Percentiles rank a stretch among this genome's conserved stretches.
These are phyloP conservation scores for Caenorhabditis sp. DNA, from an alignment of 2,888 invertebrate species.

Conservation along the genomic window DNA sequence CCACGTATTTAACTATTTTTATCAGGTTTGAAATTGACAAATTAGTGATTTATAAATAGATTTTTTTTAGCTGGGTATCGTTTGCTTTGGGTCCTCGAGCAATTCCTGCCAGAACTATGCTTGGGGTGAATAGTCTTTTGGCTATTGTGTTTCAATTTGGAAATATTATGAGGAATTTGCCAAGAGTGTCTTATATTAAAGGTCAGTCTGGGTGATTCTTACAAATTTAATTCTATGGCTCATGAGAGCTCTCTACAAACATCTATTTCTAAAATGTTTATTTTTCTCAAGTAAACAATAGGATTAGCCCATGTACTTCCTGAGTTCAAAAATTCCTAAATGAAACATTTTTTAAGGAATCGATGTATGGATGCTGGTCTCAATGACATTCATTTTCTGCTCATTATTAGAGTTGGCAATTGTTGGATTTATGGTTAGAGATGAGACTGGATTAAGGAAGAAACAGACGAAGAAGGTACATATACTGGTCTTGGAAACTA, in stretches of 20 bases:
- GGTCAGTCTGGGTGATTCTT: conserved; percentile 43
- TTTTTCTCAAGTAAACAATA: too few relatives aligned
- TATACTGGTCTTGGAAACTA: too few relatives aligned
- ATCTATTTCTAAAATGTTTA: too few relatives aligned
- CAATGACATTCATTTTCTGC: conserved; percentile 59
- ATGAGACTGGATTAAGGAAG: conserved; percentile 28
- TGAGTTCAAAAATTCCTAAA: neutral
- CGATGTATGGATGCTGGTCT: conserved; percentile 62
- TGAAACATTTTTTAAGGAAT: neutral
- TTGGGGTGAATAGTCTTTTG: conserved; percentile 60
- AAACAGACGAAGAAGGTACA: conserved; percentile 31
- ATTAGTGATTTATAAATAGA: too few relatives aligned
- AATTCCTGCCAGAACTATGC: conserved; percentile 61
- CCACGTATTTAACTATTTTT: conserved; percentile 64
- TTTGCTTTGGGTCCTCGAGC: conserved; percentile 56
- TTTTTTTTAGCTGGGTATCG: conserved; percentile 63
- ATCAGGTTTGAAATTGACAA: too few relatives aligned
- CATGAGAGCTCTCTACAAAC: too few relatives aligned
- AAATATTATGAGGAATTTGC: conserved; percentile 67
- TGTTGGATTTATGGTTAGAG: conserved; percentile 56
- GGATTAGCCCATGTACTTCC: too few relatives aligned
- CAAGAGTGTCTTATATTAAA: conserved; percentile 61
- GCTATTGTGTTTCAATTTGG: conserved; percentile 69
- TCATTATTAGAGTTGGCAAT: conserved; percentile 55
- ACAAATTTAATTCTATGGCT: too few relatives aligned